Evolutionary conservation across 1,140 invertebrate species (phyloP).

Genomic region (Leguminivora glycinivorella): DNA sequence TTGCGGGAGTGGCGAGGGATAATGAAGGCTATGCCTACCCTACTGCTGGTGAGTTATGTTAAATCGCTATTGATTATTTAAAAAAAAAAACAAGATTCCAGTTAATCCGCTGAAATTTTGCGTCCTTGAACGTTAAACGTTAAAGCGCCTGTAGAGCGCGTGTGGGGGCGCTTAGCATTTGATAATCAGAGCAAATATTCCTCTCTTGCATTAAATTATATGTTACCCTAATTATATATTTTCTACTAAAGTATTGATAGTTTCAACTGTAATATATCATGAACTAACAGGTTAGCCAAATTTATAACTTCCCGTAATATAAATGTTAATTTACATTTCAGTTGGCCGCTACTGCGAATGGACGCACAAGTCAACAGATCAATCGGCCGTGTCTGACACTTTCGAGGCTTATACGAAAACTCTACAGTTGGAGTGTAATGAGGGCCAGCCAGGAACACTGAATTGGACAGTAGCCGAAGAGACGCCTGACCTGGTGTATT

Average conservation of each 20-base stretch:
- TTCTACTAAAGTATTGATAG: no score
- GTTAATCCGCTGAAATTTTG: no score
- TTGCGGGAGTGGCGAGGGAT: constrained; percentile 89
- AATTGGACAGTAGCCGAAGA: constrained; percentile 90
- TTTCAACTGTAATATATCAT: no score
- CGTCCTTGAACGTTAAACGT: no score
- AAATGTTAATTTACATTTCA: constrained; percentile 34
- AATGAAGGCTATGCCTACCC: constrained; percentile 87
- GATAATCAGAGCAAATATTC: no score
- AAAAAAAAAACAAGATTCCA: no score
- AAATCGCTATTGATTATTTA: neutral
- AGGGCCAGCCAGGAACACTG: constrained; percentile 85
- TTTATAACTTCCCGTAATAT: no score
- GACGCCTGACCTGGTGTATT: constrained; percentile 90
- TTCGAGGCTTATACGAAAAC: constrained; percentile 89
- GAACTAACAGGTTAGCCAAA: no score
- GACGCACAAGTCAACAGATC: constrained; percentile 86
- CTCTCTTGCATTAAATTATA: no score
- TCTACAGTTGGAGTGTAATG: constrained; percentile 86
- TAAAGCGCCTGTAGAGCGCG: no score
- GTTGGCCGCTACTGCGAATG: constrained; percentile 81
- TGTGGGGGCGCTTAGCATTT: no score
- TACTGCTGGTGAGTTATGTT: constrained; percentile 81
- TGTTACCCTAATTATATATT: no score
- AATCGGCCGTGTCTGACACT: constrained; percentile 81